phyloP scores from a whole-genome alignment of 2,888 invertebrate genomes.

The Meta bourneti region DNA sequence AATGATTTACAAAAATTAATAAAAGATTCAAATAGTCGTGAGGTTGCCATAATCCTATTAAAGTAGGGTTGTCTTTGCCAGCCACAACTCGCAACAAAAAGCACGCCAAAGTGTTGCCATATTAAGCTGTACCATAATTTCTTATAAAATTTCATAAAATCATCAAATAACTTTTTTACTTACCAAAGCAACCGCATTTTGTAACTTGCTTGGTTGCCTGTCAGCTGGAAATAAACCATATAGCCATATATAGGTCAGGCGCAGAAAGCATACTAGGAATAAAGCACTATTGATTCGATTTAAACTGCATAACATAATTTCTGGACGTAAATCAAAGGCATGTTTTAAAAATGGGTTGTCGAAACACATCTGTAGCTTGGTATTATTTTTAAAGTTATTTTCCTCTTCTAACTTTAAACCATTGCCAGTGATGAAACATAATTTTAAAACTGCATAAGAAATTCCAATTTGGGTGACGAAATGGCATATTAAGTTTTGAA shows the following conservation, averaged over 20 bases:
- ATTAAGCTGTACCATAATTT: no score
- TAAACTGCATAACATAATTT: constrained; percentile 7
- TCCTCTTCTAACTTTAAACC: background rate
- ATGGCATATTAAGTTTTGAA: no score
- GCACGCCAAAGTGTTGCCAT: no score
- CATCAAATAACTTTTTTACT: background rate
- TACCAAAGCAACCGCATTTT: background rate
- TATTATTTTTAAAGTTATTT: background rate
- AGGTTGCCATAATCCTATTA: no score
- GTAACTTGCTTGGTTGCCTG: background rate
- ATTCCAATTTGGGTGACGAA: no score
- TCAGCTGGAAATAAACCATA: background rate
- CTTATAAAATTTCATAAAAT: no score
- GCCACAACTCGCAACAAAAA: no score
- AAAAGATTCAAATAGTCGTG: no score
- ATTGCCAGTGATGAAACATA: no score
- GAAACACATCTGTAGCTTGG: background rate
- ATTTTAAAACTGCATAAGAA: no score
- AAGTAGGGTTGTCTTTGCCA: no score
- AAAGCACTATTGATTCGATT: constrained; percentile 3
- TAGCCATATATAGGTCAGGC: background rate
- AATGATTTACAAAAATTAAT: no score
- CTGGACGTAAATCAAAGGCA: background rate
- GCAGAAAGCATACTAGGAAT: background rate
- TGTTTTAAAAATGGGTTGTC: background rate